These are phyloP conservation scores for Gobiocypris rarus DNA, from an alignment of 2,113 vertebrate genomes.

Conservation along the genomic window DNA sequence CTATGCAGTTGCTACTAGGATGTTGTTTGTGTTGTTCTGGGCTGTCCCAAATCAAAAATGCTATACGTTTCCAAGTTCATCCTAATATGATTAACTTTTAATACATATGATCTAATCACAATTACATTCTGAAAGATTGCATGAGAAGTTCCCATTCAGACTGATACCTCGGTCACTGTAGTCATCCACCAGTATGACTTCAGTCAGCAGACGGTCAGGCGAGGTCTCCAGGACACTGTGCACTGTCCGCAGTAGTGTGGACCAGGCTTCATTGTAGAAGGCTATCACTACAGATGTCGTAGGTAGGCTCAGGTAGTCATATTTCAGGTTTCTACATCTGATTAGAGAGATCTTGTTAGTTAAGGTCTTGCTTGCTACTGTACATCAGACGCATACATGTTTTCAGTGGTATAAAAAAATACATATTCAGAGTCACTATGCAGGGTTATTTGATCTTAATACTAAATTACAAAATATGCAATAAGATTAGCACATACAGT, in stretches of 20 bases:
- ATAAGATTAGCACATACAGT: too few relatives aligned
- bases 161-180: constrained; percentile 90
- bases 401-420: background rate
- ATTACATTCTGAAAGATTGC: background rate
- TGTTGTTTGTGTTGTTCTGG: background rate
- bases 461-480: background rate
- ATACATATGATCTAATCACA: background rate
- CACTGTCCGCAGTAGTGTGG: constrained; percentile 92
- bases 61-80: background rate
- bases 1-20: background rate
- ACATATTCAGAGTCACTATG: background rate
- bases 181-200: constrained; percentile 96
- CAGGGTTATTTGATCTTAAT: background rate
- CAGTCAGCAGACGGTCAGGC: constrained; percentile 88
- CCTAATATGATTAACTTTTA: background rate
- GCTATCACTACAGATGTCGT: constrained; percentile 93
- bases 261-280: constrained; percentile 99
- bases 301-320: constrained; percentile 85
- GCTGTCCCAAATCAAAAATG: background rate
- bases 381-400: background rate
- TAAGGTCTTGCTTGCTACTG: background rate
- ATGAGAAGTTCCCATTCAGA: background rate
- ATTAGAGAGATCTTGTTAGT: background rate
- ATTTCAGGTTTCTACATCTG: constrained; percentile 88
- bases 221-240: constrained; percentile 97